These are phyloP conservation scores for Cheilosia pagana DNA, from an alignment of 2,888 invertebrate species.

Conservation along the genomic window DNA sequence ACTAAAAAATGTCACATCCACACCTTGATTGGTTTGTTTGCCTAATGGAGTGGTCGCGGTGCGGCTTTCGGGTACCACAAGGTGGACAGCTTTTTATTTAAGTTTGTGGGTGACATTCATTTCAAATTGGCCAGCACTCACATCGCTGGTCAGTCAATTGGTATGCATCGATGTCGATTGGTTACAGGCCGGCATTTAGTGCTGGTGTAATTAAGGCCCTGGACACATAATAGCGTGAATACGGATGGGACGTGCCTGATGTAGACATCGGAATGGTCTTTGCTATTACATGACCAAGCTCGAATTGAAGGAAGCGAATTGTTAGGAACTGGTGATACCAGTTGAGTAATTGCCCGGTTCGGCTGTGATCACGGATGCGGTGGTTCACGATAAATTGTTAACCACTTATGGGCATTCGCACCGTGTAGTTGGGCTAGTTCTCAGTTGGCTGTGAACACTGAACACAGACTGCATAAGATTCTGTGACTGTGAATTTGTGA, in stretches of 20 bases:
- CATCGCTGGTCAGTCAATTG: constrained; percentile 10
- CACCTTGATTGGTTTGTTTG: constrained; percentile 64
- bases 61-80: constrained; percentile 34
- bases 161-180: constrained; percentile 32
- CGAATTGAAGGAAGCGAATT: constrained; percentile 43
- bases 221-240: constrained; percentile 41
- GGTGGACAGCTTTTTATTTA: constrained; percentile 33
- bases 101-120: background rate
- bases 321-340: constrained; percentile 40
- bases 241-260: constrained; percentile 16
- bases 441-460: too few relatives aligned
- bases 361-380: constrained; percentile 51
- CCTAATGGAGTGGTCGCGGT: constrained; percentile 16
- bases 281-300: constrained; percentile 33
- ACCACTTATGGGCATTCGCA: constrained; percentile 54
- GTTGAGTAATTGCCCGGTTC: constrained; percentile 57
- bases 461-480: too few relatives aligned
- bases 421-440: constrained; percentile 12
- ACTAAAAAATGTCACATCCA: constrained; percentile 40
- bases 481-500: too few relatives aligned
- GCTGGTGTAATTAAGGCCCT: constrained; percentile 55
- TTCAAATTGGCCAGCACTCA: background rate
- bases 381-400: constrained; percentile 48
- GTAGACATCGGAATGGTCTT: constrained; percentile 18
- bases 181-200: constrained; percentile 25